Conservation (phyloP, 2,797 vertebrate genomes). For the Mus spretus region DNA sequence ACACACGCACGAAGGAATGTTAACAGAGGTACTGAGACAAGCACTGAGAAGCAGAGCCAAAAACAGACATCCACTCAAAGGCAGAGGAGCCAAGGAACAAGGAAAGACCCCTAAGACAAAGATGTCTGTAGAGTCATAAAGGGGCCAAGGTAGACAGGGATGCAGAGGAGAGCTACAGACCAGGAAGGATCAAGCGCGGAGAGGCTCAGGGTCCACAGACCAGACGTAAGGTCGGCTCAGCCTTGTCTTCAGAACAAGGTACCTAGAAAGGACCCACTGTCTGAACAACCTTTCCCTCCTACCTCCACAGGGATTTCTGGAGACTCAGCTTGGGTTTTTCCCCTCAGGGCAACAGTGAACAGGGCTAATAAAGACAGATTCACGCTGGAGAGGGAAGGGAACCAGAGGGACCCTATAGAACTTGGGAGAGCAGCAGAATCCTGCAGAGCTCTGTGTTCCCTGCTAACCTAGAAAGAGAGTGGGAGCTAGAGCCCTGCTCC, state of each 20-base stretch:
- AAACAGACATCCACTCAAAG: constrained; percentile 29
- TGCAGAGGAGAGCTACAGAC: neutral
- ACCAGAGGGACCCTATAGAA: neutral
- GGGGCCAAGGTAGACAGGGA: neutral
- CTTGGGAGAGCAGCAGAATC: fast-evolving
- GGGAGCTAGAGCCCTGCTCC: neutral
- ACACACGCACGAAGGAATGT: constrained; percentile 41
- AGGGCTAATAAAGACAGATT: no score
- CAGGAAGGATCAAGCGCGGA: neutral
- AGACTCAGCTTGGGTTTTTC: neutral
- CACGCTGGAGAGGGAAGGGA: neutral
- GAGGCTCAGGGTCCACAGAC: neutral
- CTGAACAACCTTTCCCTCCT: neutral
- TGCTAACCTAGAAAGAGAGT: no score
- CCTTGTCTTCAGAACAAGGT: neutral
- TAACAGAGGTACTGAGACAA: constrained; percentile 36
- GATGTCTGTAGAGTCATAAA: neutral
- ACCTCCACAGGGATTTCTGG: neutral
- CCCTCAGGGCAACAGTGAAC: neutral
- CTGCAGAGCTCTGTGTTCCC: neutral
- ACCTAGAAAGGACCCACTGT: neutral
- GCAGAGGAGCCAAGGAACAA: neutral
- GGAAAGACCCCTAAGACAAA: neutral
- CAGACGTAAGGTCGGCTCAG: neutral
- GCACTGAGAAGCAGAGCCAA: constrained; percentile 75